A percentile compares a stretch with the other conserved stretches of the same genome.
Conservation (phyloP, 2,797 vertebrate species). For the Liasis olivaceus region DNA sequence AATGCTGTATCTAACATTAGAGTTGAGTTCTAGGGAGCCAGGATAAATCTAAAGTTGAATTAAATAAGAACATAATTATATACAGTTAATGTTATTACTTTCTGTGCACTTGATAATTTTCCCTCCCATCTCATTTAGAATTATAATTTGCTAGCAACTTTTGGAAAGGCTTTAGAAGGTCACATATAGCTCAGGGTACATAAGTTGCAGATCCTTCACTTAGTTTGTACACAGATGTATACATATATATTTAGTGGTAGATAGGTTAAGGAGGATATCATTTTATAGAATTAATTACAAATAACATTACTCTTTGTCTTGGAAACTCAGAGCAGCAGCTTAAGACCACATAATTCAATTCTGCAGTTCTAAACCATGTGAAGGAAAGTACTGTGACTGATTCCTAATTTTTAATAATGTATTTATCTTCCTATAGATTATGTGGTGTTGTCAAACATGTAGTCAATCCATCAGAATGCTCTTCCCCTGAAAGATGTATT, state of each 20-base stretch:
- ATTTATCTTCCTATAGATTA: conserved; percentile 58
- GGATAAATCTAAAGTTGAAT: neutral
- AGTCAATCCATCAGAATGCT: conserved; percentile 74
- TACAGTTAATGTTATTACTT: neutral
- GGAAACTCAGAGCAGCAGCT: neutral
- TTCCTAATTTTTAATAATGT: neutral
- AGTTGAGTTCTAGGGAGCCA: neutral
- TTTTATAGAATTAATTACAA: neutral
- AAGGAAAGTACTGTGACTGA: rapidly evolving
- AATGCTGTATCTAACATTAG: neutral
- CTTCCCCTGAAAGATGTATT: conserved; percentile 74
- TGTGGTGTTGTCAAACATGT: conserved; percentile 77
- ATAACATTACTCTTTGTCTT: neutral
- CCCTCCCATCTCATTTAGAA: neutral
- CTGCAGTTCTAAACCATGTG: neutral
- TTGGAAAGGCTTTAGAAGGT: neutral
- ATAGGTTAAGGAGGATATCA: neutral
- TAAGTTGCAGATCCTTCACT: neutral
- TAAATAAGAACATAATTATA: neutral
- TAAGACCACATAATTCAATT: neutral
- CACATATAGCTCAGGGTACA: neutral
- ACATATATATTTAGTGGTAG: neutral
- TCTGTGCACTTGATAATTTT: neutral
- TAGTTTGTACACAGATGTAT: neutral
- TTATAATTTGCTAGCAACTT: neutral